These are phyloP conservation scores for Antennarius striatus DNA, from an alignment of 2,113 vertebrate species.

Conservation along the genomic window DNA sequence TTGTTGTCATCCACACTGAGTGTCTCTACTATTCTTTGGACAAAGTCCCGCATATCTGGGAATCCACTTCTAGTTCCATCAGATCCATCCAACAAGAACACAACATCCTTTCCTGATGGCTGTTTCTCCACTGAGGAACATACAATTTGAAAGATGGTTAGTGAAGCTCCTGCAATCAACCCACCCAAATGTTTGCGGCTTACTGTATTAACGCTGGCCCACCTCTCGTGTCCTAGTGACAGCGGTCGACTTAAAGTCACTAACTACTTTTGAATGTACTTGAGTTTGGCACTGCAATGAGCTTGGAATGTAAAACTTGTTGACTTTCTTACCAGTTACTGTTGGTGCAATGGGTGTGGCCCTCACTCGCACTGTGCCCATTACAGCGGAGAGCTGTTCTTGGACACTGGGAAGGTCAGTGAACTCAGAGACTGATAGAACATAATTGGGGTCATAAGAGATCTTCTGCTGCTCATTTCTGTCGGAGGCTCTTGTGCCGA, in stretches of 20 bases:
- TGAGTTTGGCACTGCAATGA: background rate
- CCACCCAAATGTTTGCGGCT: background rate
- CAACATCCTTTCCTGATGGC: constrained; percentile 37
- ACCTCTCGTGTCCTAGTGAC: background rate
- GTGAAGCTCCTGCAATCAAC: background rate
- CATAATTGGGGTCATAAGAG: constrained; percentile 26
- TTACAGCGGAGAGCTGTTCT: constrained; percentile 26
- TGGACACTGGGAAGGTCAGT: constrained; percentile 64
- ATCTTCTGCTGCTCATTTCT: constrained; percentile 42
- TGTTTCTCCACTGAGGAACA: constrained; percentile 28
- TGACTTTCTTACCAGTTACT: constrained; percentile 24
- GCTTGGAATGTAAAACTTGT: background rate
- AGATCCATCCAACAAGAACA: constrained; percentile 76
- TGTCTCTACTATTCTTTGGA: constrained; percentile 47
- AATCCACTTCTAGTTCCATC: constrained; percentile 34
- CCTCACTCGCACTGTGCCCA: constrained; percentile 10
- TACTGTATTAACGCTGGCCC: background rate
- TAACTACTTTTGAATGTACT: too few relatives aligned
- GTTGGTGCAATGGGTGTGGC: constrained; percentile 3
- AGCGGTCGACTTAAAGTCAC: too few relatives aligned
- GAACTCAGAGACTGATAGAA: constrained; percentile 63
- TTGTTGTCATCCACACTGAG: constrained; percentile 46
- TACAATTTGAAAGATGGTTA: constrained; percentile 2
- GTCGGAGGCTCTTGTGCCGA: constrained; percentile 53
- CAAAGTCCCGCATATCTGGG: constrained; percentile 46